A percentile compares a stretch with the other conserved stretches of the same genome.
phyloP scores from a whole-genome alignment of 2,888 invertebrate species.

The Abscondita cerata region DNA sequence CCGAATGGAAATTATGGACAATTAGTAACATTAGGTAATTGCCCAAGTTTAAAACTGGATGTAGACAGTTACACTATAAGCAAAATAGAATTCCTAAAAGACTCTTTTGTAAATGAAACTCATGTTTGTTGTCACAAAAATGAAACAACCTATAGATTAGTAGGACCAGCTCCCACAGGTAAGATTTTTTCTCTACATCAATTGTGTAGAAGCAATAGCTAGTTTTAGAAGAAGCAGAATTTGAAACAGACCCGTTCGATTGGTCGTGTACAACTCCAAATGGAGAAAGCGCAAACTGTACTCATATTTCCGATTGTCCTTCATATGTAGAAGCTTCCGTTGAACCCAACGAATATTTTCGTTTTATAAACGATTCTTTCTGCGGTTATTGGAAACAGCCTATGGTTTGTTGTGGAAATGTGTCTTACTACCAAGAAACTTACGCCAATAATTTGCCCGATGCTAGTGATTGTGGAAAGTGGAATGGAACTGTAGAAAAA shows the following conservation, averaged over 20 bases:
- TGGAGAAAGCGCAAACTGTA: slow-evolving; percentile 55
- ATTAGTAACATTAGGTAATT: background rate
- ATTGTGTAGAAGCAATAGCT: background rate
- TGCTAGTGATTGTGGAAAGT: slow-evolving; percentile 13
- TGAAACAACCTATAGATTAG: slow-evolving; percentile 16
- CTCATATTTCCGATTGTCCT: slow-evolving; percentile 56
- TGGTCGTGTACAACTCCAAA: slow-evolving; percentile 57
- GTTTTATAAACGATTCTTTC: slow-evolving; percentile 61
- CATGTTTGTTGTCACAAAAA: slow-evolving; percentile 25
- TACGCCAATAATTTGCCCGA: slow-evolving; percentile 12
- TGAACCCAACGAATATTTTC: slow-evolving; percentile 14
- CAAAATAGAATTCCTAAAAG: slow-evolving; percentile 15
- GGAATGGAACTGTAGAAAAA: slow-evolving; percentile 48
- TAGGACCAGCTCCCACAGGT: slow-evolving; percentile 18
- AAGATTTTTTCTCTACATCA: background rate
- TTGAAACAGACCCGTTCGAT: background rate
- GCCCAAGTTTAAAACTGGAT: slow-evolving; percentile 8
- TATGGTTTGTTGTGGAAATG: slow-evolving; percentile 62
- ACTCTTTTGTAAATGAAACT: slow-evolving; percentile 16
- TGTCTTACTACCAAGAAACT: slow-evolving; percentile 14
- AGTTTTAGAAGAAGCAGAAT: background rate
- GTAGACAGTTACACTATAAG: background rate
- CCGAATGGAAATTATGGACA: slow-evolving; percentile 25
- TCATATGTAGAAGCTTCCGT: slow-evolving; percentile 20
- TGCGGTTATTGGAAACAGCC: slow-evolving; percentile 63